Evolutionary conservation across 1,140 invertebrate species (phyloP).

Genomic region (Neodiprion virginianus): DNA sequence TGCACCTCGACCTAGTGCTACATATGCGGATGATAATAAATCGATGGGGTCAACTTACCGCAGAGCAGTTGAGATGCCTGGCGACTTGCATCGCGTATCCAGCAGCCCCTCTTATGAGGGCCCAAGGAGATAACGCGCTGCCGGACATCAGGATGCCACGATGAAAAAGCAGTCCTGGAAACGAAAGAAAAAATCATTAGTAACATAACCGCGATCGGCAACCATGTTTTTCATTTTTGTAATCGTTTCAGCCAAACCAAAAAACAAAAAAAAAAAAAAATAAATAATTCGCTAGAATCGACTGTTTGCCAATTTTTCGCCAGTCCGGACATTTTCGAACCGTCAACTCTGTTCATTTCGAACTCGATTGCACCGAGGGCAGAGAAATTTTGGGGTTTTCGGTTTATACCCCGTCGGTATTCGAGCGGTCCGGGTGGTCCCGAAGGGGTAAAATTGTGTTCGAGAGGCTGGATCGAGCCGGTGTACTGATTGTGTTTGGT

Average conservation of each 20-base stretch:
- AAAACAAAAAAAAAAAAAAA: too few species aligned
- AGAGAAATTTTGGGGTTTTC: too few species aligned
- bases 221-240: too few species aligned
- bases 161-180: slow-evolving; percentile 87
- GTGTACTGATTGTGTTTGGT: slow-evolving; percentile 4
- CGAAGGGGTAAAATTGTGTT: too few species aligned
- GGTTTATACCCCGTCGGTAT: neutral
- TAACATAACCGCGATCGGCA: neutral
- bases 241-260: too few species aligned
- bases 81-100: slow-evolving; percentile 88
- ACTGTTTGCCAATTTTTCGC: neutral
- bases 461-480: too few species aligned
- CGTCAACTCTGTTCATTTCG: too few species aligned
- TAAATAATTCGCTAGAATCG: too few species aligned
- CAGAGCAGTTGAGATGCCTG: slow-evolving; percentile 85
- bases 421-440: neutral
- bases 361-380: too few species aligned
- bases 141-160: slow-evolving; percentile 94
- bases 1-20: too few species aligned
- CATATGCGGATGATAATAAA: neutral
- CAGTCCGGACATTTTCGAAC: too few species aligned
- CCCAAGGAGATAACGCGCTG: slow-evolving; percentile 92
- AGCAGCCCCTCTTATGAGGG: slow-evolving; percentile 85
- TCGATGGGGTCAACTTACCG: slow-evolving; percentile 54
- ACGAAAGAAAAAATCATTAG: slow-evolving; percentile 28